These are phyloP conservation scores for Hemaris fuciformis DNA, from an alignment of 2,888 invertebrate species.

Conservation along the genomic window DNA sequence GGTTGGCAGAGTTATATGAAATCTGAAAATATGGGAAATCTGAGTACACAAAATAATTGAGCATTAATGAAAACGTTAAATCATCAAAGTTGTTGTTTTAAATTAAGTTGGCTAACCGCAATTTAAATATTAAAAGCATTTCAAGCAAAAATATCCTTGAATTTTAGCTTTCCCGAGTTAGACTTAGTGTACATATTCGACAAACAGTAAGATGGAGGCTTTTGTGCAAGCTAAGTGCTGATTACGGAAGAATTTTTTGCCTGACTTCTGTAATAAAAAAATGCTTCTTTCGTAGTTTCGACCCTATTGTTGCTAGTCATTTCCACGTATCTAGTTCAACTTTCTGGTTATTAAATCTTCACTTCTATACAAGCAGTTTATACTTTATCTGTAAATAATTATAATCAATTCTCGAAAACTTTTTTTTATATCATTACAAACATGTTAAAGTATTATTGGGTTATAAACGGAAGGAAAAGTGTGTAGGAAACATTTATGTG, in stretches of 20 bases:
- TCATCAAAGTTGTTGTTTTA: no score
- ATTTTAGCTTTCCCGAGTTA: background rate
- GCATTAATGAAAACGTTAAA: no score
- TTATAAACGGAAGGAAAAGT: no score
- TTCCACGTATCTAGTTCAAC: background rate
- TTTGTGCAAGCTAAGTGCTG: background rate
- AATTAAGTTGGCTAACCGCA: no score
- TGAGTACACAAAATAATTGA: no score
- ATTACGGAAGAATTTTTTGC: conserved; percentile 2
- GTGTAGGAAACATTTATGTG: no score
- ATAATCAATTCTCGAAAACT: no score
- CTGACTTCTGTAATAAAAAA: background rate
- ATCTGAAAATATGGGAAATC: no score
- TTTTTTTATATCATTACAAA: no score
- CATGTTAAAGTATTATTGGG: no score
- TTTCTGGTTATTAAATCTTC: background rate
- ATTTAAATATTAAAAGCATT: background rate
- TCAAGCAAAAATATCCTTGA: background rate
- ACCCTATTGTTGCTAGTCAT: background rate
- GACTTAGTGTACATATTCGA: background rate
- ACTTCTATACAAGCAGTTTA: background rate
- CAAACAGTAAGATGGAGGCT: background rate
- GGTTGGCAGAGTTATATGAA: no score
- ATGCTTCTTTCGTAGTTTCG: background rate
- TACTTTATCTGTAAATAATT: background rate